Conservation (phyloP, 2,113 vertebrate species). For the Crotalus viridis region DNA sequence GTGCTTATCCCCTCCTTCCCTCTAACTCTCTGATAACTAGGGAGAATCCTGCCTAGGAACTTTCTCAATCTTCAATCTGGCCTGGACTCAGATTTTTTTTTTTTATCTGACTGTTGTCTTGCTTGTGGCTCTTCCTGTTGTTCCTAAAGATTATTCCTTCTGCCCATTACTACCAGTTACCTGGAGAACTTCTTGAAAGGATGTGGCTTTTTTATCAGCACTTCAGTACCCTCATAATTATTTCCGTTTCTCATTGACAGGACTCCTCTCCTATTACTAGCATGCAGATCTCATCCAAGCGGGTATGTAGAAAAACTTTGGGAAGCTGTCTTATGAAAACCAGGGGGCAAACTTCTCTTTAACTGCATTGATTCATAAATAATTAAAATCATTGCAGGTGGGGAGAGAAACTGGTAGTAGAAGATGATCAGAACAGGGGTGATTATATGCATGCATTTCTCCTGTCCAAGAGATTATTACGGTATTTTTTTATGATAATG, state of each 20-base stretch:
- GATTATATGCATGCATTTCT: not conserved
- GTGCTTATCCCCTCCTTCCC: not conserved
- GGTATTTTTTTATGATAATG: not conserved
- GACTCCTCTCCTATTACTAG: slow-evolving; percentile 83
- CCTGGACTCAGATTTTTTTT: not conserved
- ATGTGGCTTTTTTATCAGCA: accelerated
- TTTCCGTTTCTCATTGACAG: slow-evolving; percentile 62
- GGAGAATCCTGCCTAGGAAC: not conserved
- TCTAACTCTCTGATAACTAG: not conserved
- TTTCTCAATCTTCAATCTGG: not conserved
- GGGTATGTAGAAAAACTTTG: slow-evolving; percentile 71
- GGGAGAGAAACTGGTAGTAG: accelerated
- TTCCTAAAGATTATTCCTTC: not conserved
- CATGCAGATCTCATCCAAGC: slow-evolving; percentile 94
- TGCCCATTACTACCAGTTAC: not conserved
- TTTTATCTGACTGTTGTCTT: not conserved
- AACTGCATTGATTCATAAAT: accelerated
- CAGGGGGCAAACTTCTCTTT: not conserved
- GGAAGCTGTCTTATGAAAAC: not conserved
- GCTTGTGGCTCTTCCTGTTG: not conserved
- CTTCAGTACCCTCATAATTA: accelerated
- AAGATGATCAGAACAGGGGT: not conserved
- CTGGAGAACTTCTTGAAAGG: not conserved
- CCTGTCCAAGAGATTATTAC: too few species aligned
- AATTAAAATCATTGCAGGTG: too few species aligned